Percentiles rank a stretch among this genome's conserved stretches.
Conservation (phyloP, 2,888 invertebrate species). For the Eupelmus urozonus region DNA sequence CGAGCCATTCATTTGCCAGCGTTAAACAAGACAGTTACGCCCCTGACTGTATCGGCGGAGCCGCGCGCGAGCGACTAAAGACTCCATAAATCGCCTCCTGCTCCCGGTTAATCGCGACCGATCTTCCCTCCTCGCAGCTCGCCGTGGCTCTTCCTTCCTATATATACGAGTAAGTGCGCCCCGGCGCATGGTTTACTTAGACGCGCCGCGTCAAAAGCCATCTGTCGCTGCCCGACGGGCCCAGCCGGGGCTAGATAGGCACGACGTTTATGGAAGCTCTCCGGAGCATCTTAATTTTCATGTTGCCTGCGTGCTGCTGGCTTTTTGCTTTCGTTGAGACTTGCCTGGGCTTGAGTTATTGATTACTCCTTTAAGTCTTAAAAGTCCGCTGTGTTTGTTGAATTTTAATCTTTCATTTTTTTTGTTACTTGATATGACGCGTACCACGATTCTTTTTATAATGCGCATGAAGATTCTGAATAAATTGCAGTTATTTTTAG, state of each 20-base stretch:
- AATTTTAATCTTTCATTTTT: no score
- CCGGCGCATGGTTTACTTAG: slow-evolving; percentile 21
- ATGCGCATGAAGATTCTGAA: no score
- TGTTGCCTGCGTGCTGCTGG: no score
- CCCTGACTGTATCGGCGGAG: slow-evolving; percentile 42
- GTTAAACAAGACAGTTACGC: slow-evolving; percentile 54
- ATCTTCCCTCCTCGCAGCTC: slow-evolving; percentile 23
- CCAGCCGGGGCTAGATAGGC: background rate
- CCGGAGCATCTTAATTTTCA: background rate
- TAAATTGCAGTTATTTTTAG: no score
- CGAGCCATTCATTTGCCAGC: slow-evolving; percentile 29
- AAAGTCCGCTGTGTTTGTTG: no score
- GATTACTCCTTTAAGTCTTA: no score
- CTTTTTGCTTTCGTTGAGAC: no score
- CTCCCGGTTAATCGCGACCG: slow-evolving; percentile 46
- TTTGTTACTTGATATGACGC: no score
- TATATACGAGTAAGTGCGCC: background rate
- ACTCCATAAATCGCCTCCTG: slow-evolving; percentile 51
- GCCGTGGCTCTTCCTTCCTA: background rate
- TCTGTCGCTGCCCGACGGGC: background rate
- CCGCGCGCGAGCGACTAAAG: slow-evolving; percentile 25
- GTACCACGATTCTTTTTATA: no score
- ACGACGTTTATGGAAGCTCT: background rate
- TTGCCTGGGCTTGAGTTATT: no score
- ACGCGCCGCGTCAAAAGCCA: slow-evolving; percentile 16